Evolutionary conservation across 2,113 vertebrate species (phyloP).

Genomic region (Bucco capensis): DNA sequence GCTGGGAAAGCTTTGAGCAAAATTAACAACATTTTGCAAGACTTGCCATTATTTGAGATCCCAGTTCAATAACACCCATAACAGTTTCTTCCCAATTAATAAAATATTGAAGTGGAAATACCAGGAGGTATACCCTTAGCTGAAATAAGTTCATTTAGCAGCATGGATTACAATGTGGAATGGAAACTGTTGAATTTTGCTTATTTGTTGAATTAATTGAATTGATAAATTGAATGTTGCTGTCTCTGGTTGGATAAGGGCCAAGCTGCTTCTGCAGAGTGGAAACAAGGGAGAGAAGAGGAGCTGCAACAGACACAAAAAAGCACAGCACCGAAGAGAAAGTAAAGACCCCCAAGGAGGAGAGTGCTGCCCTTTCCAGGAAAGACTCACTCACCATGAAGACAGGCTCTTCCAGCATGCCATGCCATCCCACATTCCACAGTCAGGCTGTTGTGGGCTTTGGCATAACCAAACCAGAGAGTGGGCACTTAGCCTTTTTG

Average conservation of each 20-base stretch:
- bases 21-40: slow-evolving; percentile 8
- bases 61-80: background rate
- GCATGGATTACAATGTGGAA: background rate
- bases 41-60: background rate
- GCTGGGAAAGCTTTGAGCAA: background rate
- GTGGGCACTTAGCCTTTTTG: background rate
- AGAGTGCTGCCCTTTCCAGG: background rate
- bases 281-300: background rate
- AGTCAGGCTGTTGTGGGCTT: background rate
- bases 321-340: background rate
- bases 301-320: background rate
- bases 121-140: background rate
- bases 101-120: background rate
- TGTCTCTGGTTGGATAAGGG: background rate
- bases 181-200: background rate
- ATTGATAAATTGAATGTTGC: background rate
- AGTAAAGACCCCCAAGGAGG: background rate
- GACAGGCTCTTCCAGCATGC: background rate
- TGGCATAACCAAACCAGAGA: background rate
- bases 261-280: background rate
- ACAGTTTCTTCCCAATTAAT: background rate
- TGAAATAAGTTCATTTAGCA: background rate
- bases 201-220: background rate
- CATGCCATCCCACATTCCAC: background rate
- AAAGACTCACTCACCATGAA: background rate